phyloP scores from a whole-genome alignment of 2,113 vertebrate species.

The Danionella cerebrum region DNA sequence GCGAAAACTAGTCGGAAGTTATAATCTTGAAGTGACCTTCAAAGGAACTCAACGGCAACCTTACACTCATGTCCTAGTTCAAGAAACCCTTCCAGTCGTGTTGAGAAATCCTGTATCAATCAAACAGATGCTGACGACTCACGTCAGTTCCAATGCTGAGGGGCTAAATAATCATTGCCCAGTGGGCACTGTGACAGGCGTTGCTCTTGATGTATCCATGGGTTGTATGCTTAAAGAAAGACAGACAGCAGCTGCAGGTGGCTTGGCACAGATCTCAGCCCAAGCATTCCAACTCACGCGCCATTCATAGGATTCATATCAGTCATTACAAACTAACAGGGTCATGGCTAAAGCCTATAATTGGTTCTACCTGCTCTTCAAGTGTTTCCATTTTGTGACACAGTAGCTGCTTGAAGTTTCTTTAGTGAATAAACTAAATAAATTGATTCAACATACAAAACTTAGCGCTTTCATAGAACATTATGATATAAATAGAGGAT shows the following conservation, averaged over 20 bases:
- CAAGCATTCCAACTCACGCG: not conserved
- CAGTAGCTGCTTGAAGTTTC: no score
- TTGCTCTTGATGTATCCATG: not conserved
- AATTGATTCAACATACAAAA: no score
- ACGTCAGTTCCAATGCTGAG: not conserved
- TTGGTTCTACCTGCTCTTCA: not conserved
- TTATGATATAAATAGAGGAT: constrained; percentile 46
- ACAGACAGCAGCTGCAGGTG: constrained; percentile 8
- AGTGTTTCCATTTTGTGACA: no score
- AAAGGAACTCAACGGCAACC: not conserved
- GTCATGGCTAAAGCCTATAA: constrained; percentile 36
- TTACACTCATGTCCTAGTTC: not conserved
- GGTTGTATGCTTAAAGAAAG: not conserved
- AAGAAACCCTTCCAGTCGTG: constrained; percentile 1
- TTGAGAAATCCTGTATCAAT: constrained; percentile 1
- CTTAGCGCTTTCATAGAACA: not conserved
- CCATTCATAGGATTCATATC: constrained; percentile 17
- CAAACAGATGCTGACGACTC: not conserved
- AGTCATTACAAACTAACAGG: constrained; percentile 12
- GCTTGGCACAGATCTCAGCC: not conserved
- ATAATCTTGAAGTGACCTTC: not conserved
- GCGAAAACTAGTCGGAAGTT: not conserved
- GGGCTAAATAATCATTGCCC: not conserved
- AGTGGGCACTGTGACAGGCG: not conserved
- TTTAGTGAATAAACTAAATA: no score